Base-by-base conservation (phyloP, 2,888 invertebrate species). In the Ornithoptera priamus region DNA sequence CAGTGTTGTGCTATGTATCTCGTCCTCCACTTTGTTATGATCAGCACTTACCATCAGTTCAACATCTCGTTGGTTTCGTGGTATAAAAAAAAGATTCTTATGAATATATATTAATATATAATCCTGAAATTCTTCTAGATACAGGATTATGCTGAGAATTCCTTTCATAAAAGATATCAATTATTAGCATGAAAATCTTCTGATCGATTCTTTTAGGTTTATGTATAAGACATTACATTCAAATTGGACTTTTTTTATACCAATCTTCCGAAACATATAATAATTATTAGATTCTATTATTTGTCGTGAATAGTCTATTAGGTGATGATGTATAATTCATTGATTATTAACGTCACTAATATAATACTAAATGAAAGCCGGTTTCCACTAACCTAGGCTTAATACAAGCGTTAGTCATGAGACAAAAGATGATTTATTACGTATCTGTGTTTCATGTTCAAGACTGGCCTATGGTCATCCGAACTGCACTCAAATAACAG, bases 381-480 rank as follows among this genome's bases (percentile, higher is more conserved):
- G n/a, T 2, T 2, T 53, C 4, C 53, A 53, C 53, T 18, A n/a
- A 18, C 7, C 18, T 53, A 5, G n/a, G 53, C n/a, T 18, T 53
- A 53, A 0, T 50, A 17, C 53, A 53, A 12, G 53, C 53, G 53
- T 53, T 53, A 46, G 12, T 46, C 12, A n/a, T 53, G n/a, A 53
- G 53, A 53, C 53, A 53, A 53, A 53, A 53, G 53, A 53, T 53
- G 53, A 53, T 53, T 53, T 53, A 53, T n/a, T n/a, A 53, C n/a
- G n/a, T 53, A 4, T 53, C 53, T 53, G 53, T n/a, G 18, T n/a
- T 53, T 53, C 18, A n/a, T 53, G 53, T n/a, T 53, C n/a, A 50
- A 50, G 53, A 53, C 53, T n/a, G 7, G 18, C n/a, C 5, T n/a
- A 1, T 53, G 53, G n/a, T n/a, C 53, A 53, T 53, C 7, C n/a